A percentile compares a stretch with the other conserved stretches of the same genome.
Evolutionary conservation across 2,888 invertebrate species (phyloP).

Genomic region (Copidosoma aretas): DNA sequence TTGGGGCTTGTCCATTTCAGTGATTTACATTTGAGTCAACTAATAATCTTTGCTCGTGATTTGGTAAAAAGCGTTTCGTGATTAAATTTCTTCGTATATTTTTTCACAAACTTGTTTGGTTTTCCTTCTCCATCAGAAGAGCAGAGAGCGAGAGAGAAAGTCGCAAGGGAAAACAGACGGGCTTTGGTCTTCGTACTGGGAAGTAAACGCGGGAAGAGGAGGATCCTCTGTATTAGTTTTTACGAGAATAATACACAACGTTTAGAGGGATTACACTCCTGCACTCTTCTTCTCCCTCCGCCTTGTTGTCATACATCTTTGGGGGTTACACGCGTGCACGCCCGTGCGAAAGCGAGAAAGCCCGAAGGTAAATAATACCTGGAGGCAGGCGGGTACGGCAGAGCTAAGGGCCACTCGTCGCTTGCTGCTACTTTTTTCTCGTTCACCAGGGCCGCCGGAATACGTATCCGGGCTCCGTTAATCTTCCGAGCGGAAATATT

Average conservation of each 20-base stretch:
- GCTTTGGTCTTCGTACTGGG: not conserved
- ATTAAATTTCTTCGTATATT: too few relatives aligned
- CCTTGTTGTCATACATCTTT: slow-evolving; percentile 54
- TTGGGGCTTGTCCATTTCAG: too few relatives aligned
- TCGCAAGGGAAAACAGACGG: too few relatives aligned
- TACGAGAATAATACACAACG: slow-evolving; percentile 63
- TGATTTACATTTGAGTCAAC: too few relatives aligned
- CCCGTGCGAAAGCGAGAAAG: too few relatives aligned
- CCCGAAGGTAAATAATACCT: slow-evolving; percentile 32
- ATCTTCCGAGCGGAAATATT: slow-evolving; percentile 21
- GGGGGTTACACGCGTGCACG: slow-evolving; percentile 40
- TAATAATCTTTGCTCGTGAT: too few relatives aligned
- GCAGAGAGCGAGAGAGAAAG: too few relatives aligned
- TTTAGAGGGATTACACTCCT: slow-evolving; percentile 61
- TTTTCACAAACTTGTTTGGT: too few relatives aligned
- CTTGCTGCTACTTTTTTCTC: slow-evolving; percentile 17
- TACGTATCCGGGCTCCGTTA: not conserved
- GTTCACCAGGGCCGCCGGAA: not conserved
- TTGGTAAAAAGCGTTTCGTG: too few relatives aligned
- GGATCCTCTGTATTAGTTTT: slow-evolving; percentile 59
- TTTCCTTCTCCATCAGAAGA: too few relatives aligned
- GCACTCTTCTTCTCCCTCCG: slow-evolving; percentile 41
- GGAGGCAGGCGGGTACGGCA: slow-evolving; percentile 2
- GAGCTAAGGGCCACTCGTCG: not conserved
- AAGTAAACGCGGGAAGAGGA: not conserved